Base-by-base conservation (phyloP, 2,888 invertebrate genomes). In the Napeogenes inachia region DNA sequence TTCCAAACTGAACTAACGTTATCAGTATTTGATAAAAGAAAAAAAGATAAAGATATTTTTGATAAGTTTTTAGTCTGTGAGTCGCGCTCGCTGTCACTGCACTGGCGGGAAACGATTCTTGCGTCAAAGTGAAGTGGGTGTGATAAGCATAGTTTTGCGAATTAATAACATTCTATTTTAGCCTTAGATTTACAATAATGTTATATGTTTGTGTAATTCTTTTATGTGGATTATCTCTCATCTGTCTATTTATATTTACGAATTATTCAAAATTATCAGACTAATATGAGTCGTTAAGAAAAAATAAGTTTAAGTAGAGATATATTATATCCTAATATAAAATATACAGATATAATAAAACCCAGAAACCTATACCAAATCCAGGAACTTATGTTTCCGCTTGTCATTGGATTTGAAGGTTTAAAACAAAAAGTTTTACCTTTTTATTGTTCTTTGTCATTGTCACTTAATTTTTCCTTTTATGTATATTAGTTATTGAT, bases 21-120 rank as follows among this genome's bases (percentile, higher is more conserved):
- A 50, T 42, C 42, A 42, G 10, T 47, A n/a, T 13, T 21, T 10
- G 30, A 50, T 21, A 50, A 30, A 30, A 50, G 21, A 50, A 30
- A 10, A 8, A 10, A 13, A n/a, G n/a, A n/a, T 13, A 47, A n/a
- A 47, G 21, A 4, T 2, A 62, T 50, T 57, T 54, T 56, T 68
- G 65, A 68, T 68, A 61, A 54, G 59, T 68, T 68, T 66, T 71
- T 72, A 64, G 59, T 71, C 68, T 67, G 68, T 63, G 66, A 68
- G 70, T 71, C 66, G 70, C 69, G 68, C 70, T 69, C 70, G 57
- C 70, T 69, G 71, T 70, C 71, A 70, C 63, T 68, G 71, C 61
- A 67, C 65, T 68, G 68, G 70, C 69, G 70, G 67, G 70, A 71
- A 70, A 64, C 65, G 63, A 65, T 57, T 61, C 64, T 71, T 67